These are phyloP conservation scores for Rhabdomys dilectus DNA, from an alignment of 2,113 vertebrate genomes.

Conservation along the genomic window DNA sequence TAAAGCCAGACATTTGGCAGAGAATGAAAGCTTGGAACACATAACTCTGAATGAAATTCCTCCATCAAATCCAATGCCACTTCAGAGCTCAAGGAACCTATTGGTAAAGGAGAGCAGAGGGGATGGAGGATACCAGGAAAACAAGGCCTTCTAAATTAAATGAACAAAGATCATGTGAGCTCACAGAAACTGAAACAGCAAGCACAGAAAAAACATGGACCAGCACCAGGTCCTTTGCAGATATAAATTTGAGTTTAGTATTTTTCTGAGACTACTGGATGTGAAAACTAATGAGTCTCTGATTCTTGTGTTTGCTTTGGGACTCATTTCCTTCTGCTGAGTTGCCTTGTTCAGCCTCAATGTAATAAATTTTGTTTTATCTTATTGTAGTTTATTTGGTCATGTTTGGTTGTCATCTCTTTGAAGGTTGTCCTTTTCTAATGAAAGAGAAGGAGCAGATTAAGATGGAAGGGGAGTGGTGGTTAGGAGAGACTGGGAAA, in stretches of 20 bases:
- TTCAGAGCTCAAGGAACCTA: background rate
- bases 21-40: background rate
- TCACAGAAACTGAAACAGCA: too few species aligned
- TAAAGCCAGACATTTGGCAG: background rate
- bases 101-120: too few species aligned
- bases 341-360: background rate
- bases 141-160: too few species aligned
- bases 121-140: too few species aligned
- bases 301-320: background rate
- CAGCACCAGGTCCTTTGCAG: background rate
- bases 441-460: background rate
- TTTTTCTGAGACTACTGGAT: background rate
- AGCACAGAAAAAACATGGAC: too few species aligned
- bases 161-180: too few species aligned
- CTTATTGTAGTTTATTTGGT: background rate
- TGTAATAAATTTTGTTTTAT: background rate
- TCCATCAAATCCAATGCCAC: background rate
- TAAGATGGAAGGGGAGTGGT: background rate
- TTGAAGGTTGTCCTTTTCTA: background rate
- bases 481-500: background rate
- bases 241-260: background rate
- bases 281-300: background rate
- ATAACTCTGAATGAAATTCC: background rate
- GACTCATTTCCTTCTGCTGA: background rate
- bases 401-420: background rate